Percentiles rank a stretch among this genome's conserved stretches.
phyloP scores from a whole-genome alignment of 2,797 vertebrate species.

The Leptoclinus maculatus region DNA sequence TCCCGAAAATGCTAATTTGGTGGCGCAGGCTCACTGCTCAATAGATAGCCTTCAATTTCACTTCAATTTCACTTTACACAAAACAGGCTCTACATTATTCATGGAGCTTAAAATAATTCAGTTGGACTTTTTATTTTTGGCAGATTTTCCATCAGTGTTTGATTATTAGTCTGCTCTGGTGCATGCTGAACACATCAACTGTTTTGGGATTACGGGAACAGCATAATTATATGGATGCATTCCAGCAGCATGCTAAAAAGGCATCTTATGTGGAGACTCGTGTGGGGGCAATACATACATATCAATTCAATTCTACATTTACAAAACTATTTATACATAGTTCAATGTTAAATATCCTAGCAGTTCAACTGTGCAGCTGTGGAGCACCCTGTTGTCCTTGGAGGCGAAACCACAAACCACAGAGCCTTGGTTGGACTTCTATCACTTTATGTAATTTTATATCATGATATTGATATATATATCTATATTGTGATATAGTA shows the following conservation, averaged over 20 bases:
- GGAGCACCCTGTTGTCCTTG: not conserved
- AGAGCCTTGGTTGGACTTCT: not conserved
- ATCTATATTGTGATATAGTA: not conserved
- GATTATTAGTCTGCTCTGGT: slow-evolving; percentile 66
- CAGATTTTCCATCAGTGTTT: slow-evolving; percentile 69
- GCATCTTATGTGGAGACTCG: slow-evolving; percentile 16
- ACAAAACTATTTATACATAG: not conserved
- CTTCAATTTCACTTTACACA: slow-evolving; percentile 66
- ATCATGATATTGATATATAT: not conserved
- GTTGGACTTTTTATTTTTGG: slow-evolving; percentile 53
- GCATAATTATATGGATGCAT: slow-evolving; percentile 59
- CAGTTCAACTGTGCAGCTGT: slow-evolving; percentile 2
- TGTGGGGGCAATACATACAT: slow-evolving; percentile 9
- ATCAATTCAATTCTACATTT: slow-evolving; percentile 20
- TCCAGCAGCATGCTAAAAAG: slow-evolving; percentile 58
- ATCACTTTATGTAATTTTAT: not conserved
- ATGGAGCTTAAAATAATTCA: slow-evolving; percentile 74
- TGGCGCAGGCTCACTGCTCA: slow-evolving; percentile 63
- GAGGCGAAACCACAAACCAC: slow-evolving; percentile 5
- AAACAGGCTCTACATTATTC: slow-evolving; percentile 77
- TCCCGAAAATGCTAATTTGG: slow-evolving; percentile 80
- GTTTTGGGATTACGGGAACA: slow-evolving; percentile 64
- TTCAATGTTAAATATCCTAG: slow-evolving; percentile 12
- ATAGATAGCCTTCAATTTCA: slow-evolving; percentile 75
- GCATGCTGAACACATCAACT: slow-evolving; percentile 70